These are phyloP conservation scores for Melanophora roralis DNA, from an alignment of 2,888 invertebrate species.

Conservation along the genomic window DNA sequence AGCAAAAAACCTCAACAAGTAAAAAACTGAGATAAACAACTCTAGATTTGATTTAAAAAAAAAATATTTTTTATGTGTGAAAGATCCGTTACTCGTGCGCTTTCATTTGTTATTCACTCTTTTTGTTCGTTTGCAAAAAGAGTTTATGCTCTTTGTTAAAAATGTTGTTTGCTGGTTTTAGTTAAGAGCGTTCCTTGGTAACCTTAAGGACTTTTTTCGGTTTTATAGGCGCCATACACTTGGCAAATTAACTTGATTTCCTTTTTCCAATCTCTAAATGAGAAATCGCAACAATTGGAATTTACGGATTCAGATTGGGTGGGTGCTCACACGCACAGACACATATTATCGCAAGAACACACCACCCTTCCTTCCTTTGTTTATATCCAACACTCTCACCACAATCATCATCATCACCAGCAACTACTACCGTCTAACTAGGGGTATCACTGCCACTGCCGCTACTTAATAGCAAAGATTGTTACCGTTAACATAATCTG, in stretches of 20 bases:
- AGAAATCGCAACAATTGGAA: constrained; percentile 73
- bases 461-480: constrained; percentile 55
- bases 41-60: neutral
- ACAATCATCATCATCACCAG: constrained; percentile 3
- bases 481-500: constrained; percentile 62
- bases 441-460: constrained; percentile 46
- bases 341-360: neutral
- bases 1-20: constrained; percentile 6
- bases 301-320: constrained; percentile 68
- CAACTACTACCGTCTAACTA: neutral
- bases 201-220: constrained; percentile 36
- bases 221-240: constrained; percentile 11
- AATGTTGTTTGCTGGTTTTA: neutral
- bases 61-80: neutral
- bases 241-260: constrained; percentile 69
- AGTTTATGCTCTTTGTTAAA: neutral
- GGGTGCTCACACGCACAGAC: constrained; percentile 50
- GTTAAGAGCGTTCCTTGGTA: constrained; percentile 3
- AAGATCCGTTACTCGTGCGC: constrained; percentile 53
- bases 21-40: constrained; percentile 19
- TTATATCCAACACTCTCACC: constrained; percentile 29
- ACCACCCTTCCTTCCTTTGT: constrained; percentile 4
- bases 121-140: neutral
- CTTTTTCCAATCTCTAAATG: constrained; percentile 69
- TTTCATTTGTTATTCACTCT: constrained; percentile 34